These are phyloP conservation scores for Trachops cirrhosus DNA, from an alignment of 2,797 vertebrate genomes.

Conservation along the genomic window DNA sequence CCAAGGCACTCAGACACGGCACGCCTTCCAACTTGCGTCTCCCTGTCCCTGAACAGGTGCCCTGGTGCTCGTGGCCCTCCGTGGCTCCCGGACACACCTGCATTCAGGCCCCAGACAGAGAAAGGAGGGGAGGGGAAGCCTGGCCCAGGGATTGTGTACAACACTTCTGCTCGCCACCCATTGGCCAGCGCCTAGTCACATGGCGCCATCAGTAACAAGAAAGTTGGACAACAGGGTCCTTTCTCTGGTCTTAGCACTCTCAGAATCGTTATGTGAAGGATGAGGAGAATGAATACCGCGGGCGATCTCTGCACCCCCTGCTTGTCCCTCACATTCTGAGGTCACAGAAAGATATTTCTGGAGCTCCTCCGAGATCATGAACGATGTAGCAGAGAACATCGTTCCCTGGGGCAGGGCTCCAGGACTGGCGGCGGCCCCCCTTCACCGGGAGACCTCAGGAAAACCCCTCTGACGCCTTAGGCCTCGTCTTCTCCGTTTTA, in stretches of 20 bases:
- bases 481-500: neutral
- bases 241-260: neutral
- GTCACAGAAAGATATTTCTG: neutral
- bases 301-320: too few species aligned
- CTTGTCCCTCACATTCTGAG: neutral
- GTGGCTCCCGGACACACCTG: neutral
- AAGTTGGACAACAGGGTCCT: neutral
- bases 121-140: neutral
- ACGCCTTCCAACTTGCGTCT: neutral
- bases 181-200: neutral
- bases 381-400: rapidly evolving
- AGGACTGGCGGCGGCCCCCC: neutral
- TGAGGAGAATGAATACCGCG: neutral
- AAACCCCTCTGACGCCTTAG: neutral
- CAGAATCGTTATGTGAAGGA: neutral
- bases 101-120: neutral
- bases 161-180: neutral
- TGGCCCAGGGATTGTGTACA: neutral
- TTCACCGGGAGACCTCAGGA: neutral
- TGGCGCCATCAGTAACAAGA: neutral
- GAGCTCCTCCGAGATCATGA: neutral
- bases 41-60: neutral
- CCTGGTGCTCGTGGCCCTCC: neutral
- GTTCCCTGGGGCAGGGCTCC: neutral
- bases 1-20: neutral